These are phyloP conservation scores for Actenoides hombroni DNA, from an alignment of 2,113 vertebrate species.

Conservation along the genomic window DNA sequence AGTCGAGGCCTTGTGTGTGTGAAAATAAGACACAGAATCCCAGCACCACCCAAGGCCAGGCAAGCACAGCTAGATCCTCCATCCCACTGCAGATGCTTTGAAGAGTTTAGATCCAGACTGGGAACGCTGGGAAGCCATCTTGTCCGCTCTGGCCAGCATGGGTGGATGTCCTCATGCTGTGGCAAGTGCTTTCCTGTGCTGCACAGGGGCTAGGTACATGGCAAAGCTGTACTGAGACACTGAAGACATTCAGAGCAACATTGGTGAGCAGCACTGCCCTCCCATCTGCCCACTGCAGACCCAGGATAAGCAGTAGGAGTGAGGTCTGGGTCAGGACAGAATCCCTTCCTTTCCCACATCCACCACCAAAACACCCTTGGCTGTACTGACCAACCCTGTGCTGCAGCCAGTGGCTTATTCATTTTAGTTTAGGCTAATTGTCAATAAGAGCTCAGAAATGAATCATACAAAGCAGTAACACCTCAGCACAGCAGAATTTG, in stretches of 20 bases:
- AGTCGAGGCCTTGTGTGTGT: rapidly evolving
- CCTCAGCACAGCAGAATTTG: not conserved
- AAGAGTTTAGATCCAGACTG: not conserved
- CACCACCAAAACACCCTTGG: not conserved
- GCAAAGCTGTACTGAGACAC: not conserved
- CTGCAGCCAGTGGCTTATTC: not conserved
- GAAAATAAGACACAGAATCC: not conserved
- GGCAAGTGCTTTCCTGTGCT: not conserved
- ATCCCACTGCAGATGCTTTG: not conserved
- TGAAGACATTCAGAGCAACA: not conserved
- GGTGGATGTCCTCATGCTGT: rapidly evolving
- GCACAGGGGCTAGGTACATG: not conserved
- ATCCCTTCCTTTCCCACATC: not conserved
- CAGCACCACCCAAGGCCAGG: not conserved
- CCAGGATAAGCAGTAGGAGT: not conserved
- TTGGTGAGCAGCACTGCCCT: rapidly evolving
- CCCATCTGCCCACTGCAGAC: not conserved
- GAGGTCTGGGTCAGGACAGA: not conserved
- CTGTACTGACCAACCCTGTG: not conserved
- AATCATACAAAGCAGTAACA: not conserved
- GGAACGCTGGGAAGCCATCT: not conserved
- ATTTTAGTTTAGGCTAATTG: not conserved
- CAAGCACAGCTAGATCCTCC: not conserved
- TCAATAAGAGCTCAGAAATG: not conserved
- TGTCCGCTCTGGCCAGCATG: not conserved